Conservation (phyloP, 2,888 invertebrate species). For the Auanema freiburgensis region DNA sequence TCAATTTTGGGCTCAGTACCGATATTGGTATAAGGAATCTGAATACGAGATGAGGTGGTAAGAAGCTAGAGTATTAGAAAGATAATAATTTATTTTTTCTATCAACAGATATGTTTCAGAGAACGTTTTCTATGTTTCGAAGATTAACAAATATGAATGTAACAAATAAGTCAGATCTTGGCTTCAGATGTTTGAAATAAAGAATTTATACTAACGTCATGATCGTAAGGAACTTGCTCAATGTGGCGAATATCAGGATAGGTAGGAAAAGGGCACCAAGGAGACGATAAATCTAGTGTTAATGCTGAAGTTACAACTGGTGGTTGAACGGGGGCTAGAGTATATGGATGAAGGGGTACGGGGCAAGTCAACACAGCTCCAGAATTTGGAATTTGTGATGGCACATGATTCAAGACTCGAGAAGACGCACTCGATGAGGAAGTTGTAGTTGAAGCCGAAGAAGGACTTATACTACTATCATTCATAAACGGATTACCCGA, state of each 20-base stretch:
- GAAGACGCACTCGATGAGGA: no score
- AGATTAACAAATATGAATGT: no score
- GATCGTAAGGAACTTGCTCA: constrained; percentile 13
- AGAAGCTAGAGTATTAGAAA: not conserved
- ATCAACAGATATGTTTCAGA: no score
- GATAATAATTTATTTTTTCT: not conserved
- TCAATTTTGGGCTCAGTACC: constrained; percentile 6
- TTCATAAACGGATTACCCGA: not conserved
- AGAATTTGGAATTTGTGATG: no score
- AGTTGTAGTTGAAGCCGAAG: no score
- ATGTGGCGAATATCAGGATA: constrained; percentile 15
- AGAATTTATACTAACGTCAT: constrained; percentile 13
- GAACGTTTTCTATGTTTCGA: no score
- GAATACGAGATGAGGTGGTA: not conserved
- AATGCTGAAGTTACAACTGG: no score
- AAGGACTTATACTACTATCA: not conserved
- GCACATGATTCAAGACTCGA: no score
- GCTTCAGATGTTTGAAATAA: not conserved
- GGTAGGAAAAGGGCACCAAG: constrained; percentile 15
- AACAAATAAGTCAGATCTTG: no score
- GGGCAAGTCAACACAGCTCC: not conserved
- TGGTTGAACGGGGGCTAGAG: not conserved
- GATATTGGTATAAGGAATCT: constrained; percentile 15
- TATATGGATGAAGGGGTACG: not conserved
- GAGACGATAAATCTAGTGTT: constrained; percentile 4